A percentile compares a stretch with the other conserved stretches of the same genome.
Conservation (phyloP, 2,113 vertebrate genomes). For the Shinisaurus crocodilurus region DNA sequence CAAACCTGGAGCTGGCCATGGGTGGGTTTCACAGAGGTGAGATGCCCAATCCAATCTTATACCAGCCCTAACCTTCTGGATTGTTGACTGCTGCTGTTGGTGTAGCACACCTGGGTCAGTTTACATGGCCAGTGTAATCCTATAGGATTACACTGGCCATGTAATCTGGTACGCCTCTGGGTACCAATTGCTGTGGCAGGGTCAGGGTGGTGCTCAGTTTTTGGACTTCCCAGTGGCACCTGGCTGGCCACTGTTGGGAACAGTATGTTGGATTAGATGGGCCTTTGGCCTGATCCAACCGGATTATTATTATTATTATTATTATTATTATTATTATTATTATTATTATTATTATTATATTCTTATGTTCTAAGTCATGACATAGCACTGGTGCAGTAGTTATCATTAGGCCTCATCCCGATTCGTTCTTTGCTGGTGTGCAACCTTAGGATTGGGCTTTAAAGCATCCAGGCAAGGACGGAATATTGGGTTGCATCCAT, state of each 20-base stretch:
- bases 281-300: not conserved
- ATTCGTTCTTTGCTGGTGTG: fast-evolving
- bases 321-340: too few relatives aligned
- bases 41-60: not conserved
- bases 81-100: not conserved
- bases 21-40: not conserved
- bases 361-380: not conserved
- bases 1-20: too few relatives aligned
- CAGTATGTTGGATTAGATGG: not conserved
- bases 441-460: not conserved
- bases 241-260: not conserved
- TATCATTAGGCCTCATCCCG: not conserved
- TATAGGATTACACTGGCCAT: not conserved
- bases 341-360: too few relatives aligned
- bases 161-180: too few relatives aligned
- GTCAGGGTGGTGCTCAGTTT: not conserved
- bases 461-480: not conserved
- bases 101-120: not conserved
- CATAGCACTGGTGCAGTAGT: not conserved
- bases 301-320: too few relatives aligned
- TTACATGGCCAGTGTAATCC: not conserved
- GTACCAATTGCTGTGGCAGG: not conserved
- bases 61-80: not conserved
- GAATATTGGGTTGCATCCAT: not conserved
- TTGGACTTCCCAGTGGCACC: not conserved